Percentiles rank a stretch among this genome's conserved stretches.
Evolutionary conservation across 2,113 vertebrate genomes (phyloP).

Genomic region (Crocuta crocuta): DNA sequence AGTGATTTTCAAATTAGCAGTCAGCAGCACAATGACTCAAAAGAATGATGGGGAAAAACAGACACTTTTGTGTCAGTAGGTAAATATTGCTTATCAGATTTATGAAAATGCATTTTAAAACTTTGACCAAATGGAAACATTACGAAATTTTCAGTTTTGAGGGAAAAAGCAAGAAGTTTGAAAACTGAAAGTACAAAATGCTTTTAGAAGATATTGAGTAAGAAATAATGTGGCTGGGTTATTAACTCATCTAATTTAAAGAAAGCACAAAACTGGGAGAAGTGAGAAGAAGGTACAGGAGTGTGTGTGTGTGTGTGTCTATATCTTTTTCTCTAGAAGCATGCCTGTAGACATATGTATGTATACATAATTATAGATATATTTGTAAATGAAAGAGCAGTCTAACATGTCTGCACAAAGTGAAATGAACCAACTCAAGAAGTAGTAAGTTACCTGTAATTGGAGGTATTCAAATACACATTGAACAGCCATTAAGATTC

Average conservation of each 20-base stretch:
- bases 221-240: neutral
- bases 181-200: neutral
- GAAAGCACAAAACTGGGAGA: neutral
- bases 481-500: neutral
- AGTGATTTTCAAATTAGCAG: neutral
- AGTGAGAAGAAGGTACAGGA: neutral
- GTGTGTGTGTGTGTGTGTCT: neutral
- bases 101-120: constrained; percentile 34
- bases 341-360: neutral
- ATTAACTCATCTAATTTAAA: neutral
- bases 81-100: neutral
- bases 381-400: neutral
- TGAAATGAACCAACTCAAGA: neutral
- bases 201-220: neutral
- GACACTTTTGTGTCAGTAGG: neutral
- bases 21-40: constrained; percentile 4
- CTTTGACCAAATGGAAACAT: neutral
- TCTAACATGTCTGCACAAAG: neutral
- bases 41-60: neutral
- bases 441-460: neutral
- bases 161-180: neutral
- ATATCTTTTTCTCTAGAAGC: neutral
- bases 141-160: neutral
- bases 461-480: neutral
- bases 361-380: neutral